Evolutionary conservation across 2,797 vertebrate species (phyloP), one percentile per base, ranked within the genome.

Genomic region (Pristis pectinata): DNA sequence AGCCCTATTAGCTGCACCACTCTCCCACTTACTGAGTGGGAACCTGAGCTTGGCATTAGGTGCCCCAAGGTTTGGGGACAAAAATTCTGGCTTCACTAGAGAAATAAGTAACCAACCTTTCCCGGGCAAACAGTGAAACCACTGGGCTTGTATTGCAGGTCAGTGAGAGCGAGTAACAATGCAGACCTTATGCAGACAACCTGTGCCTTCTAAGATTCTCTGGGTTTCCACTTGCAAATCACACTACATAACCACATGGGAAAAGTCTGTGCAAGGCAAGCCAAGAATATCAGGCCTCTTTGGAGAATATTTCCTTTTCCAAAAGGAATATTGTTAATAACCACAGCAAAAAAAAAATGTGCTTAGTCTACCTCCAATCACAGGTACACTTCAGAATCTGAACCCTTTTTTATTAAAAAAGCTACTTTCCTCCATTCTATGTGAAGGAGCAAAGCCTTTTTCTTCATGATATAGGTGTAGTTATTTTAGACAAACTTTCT

Each of bases 311-410:
- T 37, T 41, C 37, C 41, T 91, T 64, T 10, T 9, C 61, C 87
- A 91, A 67, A 67, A 67, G 87, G 87, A 91, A 91, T 91, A 91
- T 91, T 91, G 87, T 67, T 91, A 91, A 64, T 41, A 37, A 67
- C 87, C n/a, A 22, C 61, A 91, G n/a, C 59, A 64, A 91, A 91
- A 89, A 64, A 64, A 91, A 64, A 34, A 15, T 30, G 83, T 87
- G 53, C 34, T n/a, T 59, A 59, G 30, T n/a, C 87, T n/a, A 10
- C n/a, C 87, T 10, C 30, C 19, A 8, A n/a, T 91, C 37, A 19
- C 19, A 10, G 37, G 22, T 41, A 67, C n/a, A 22, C 61, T 67
- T 67, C 61, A 41, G n/a, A 41, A 91, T 67, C n/a, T 22, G 41
- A 41, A 91, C 15, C 17, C 64, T 89, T 59, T 9, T 37, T 89